Base-by-base conservation (phyloP, 2,797 vertebrate species). In the Intellagama lesueurii region DNA sequence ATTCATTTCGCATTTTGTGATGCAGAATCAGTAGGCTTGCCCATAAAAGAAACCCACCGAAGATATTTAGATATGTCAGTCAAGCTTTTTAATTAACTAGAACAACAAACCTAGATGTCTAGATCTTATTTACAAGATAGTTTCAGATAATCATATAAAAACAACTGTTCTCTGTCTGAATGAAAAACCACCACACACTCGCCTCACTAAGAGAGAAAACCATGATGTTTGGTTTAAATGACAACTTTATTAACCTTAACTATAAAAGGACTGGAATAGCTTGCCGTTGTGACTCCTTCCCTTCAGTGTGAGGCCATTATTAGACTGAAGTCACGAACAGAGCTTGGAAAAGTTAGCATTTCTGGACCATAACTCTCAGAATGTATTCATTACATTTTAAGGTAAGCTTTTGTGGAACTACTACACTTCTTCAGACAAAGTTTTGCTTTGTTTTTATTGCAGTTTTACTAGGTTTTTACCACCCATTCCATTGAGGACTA, bases 101-200 rank as follows among this genome's bases (percentile, higher is more conserved):
- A 91, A 94, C 80, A 49, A 73, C 7, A 64, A 44, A 17, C 7
- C 0, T 79, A 91, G 4, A 92, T 91, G 94, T 87, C 96, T 97
- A 97, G 96, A 97, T 97, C 92, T 96, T 94, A 89, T 95, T 96
- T 96, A 91, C 28, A 84, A 95, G 94, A 91, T 72, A 91, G 82
- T 87, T 96, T 95, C 95, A 96, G 96, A 95, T 97, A 94, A 96
- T 96, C 93, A 97, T 96, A 89, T 95, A 95, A 28, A 14, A 47
- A 7, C 8, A 44, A 35, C 14, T 95, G 78, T 94, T 96, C 94
- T 96, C 96, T 93, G 94, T 91, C 88, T 83, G 95, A 93, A 91
- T 91, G 80, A 97, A 95, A 97, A 94, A 90, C 69, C 93, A 92
- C 81, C 85, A 81, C 93, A 93, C 22, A 11, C 35, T 6, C 24